phyloP scores from a whole-genome alignment of 2,888 invertebrate species.

The Megastigmus dorsalis region DNA sequence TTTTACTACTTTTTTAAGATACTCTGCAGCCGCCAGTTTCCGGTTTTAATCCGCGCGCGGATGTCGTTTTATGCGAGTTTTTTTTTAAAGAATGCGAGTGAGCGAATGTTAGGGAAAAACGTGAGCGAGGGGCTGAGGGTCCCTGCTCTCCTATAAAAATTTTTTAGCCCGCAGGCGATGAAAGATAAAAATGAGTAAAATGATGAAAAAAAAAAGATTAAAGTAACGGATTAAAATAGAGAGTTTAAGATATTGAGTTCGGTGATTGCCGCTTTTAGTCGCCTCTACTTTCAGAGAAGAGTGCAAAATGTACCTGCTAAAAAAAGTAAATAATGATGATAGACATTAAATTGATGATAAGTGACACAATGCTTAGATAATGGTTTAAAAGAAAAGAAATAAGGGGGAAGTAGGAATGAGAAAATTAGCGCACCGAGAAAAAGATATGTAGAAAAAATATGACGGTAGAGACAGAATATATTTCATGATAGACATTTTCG shows the following conservation, averaged over 20 bases:
- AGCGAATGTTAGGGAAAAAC: constrained; percentile 5
- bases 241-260: constrained; percentile 4
- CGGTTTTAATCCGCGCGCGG: constrained; percentile 46
- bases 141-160: neutral
- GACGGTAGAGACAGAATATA: constrained; percentile 26
- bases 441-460: constrained; percentile 33
- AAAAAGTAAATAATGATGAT: constrained; percentile 62
- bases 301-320: constrained; percentile 71
- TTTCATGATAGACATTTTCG: constrained; percentile 22
- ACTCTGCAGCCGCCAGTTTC: constrained; percentile 33
- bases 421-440: constrained; percentile 17
- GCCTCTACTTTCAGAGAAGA: constrained; percentile 60
- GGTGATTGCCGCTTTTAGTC: constrained; percentile 51
- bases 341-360: constrained; percentile 59
- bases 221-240: constrained; percentile 18
- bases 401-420: constrained; percentile 13
- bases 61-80: constrained; percentile 37
- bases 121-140: neutral
- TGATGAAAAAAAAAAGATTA: no score
- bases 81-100: constrained; percentile 10
- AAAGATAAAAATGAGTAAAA: neutral
- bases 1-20: constrained; percentile 45
- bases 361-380: constrained; percentile 29
- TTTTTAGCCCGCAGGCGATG: constrained; percentile 31
- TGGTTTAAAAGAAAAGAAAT: constrained; percentile 4